These are phyloP conservation scores for Myoxocephalus aenaeus DNA, from an alignment of 2,797 vertebrate species.

Conservation along the genomic window DNA sequence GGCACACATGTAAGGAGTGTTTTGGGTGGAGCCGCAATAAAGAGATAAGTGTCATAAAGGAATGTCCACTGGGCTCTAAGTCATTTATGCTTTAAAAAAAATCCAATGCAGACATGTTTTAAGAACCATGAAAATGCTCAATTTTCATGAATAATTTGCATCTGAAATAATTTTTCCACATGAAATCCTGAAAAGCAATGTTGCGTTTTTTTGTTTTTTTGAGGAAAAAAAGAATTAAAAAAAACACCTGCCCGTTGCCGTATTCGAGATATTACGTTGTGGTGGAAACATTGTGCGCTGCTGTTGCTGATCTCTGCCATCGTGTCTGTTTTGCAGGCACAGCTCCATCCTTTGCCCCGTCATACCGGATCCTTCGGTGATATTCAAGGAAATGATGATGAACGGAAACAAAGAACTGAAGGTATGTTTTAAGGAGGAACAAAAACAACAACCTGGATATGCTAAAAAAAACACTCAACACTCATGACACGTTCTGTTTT, in stretches of 20 bases:
- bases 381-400: constrained; percentile 72
- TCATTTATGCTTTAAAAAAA: neutral
- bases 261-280: neutral
- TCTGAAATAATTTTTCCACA: neutral
- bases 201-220: neutral
- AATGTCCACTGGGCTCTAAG: neutral
- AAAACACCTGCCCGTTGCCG: neutral
- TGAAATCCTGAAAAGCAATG: neutral
- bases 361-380: constrained; percentile 62
- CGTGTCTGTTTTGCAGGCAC: constrained; percentile 49
- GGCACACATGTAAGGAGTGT: neutral
- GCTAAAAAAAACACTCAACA: neutral
- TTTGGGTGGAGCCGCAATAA: neutral
- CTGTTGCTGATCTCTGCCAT: neutral
- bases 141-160: neutral
- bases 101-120: neutral
- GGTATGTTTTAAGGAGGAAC: constrained; percentile 32
- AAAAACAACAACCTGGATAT: neutral
- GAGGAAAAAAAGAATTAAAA: neutral
- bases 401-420: constrained; percentile 50
- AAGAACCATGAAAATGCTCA: neutral
- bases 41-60: neutral
- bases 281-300: neutral
- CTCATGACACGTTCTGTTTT: constrained; percentile 14
- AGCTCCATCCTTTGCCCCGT: constrained; percentile 55